A percentile compares a stretch with the other conserved stretches of the same genome.
These are phyloP conservation scores for Oryzias woworae DNA, from an alignment of 2,113 vertebrate genomes.

Conservation along the genomic window DNA sequence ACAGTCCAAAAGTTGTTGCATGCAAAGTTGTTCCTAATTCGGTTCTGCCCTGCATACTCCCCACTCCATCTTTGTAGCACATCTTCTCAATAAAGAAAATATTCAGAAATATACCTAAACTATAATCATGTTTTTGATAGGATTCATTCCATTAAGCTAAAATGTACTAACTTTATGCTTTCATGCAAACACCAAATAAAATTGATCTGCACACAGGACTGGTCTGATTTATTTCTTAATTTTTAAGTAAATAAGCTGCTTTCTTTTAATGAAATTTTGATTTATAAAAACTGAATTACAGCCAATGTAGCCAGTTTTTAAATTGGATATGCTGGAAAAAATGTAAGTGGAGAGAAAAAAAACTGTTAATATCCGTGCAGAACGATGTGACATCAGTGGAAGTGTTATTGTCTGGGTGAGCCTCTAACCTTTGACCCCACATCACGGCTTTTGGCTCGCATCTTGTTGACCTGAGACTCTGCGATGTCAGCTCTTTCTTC, in stretches of 20 bases:
- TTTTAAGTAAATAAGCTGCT: neutral
- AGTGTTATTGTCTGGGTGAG: neutral
- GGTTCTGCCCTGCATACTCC: too few species aligned
- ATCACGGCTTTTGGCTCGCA: conserved; percentile 79
- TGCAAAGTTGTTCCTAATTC: too few species aligned
- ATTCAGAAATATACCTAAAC: too few species aligned
- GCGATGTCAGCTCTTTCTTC: conserved; percentile 80
- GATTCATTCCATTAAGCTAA: neutral
- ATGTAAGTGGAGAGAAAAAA: neutral
- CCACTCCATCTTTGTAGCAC: too few species aligned
- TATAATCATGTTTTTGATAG: too few species aligned
- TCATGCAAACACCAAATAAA: conserved; percentile 28
- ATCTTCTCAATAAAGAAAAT: too few species aligned
- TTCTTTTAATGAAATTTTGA: neutral
- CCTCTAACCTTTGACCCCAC: conserved; percentile 72
- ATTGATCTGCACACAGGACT: conserved; percentile 5
- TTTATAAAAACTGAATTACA: neutral
- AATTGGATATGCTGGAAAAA: neutral
- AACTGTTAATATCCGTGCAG: neutral
- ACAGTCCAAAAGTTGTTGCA: too few species aligned
- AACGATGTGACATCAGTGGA: neutral
- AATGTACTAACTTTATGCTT: neutral
- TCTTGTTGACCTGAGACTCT: conserved; percentile 82
- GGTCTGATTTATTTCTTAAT: conserved; percentile 7
- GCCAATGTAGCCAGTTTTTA: neutral